Evolutionary conservation across 1,140 invertebrate species (phyloP).

Genomic region (Microplitis mediator): DNA sequence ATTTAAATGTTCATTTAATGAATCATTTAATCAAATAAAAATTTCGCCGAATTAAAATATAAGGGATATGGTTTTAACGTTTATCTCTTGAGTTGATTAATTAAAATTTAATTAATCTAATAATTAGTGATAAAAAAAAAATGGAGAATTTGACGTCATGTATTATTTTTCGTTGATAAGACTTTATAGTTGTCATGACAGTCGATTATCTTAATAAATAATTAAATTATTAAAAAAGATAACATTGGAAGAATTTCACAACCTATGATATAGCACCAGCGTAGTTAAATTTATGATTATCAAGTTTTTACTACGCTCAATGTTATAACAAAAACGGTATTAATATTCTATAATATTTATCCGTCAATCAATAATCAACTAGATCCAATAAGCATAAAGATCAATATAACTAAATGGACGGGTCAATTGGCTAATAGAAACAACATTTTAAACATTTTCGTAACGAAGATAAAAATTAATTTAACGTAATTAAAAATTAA

Average conservation of each 20-base stretch:
- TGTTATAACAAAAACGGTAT: slow-evolving; percentile 4
- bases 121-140: no score
- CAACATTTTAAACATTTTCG: background rate
- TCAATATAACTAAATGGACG: slow-evolving; percentile 38
- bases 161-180: no score
- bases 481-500: no score
- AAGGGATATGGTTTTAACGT: no score
- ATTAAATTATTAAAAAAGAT: background rate
- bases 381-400: slow-evolving; percentile 16
- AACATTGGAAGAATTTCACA: slow-evolving; percentile 19
- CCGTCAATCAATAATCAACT: slow-evolving; percentile 25
- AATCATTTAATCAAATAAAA: background rate
- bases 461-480: no score
- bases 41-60: background rate
- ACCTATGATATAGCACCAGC: slow-evolving; percentile 6
- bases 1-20: background rate
- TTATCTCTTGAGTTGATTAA: no score
- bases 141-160: no score
- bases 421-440: slow-evolving; percentile 26
- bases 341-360: slow-evolving; percentile 2
- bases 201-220: background rate
- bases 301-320: slow-evolving; percentile 24
- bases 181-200: no score
- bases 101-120: no score
- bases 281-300: background rate